phyloP scores from a whole-genome alignment of 1,140 invertebrate species.

The Periplaneta americana region DNA sequence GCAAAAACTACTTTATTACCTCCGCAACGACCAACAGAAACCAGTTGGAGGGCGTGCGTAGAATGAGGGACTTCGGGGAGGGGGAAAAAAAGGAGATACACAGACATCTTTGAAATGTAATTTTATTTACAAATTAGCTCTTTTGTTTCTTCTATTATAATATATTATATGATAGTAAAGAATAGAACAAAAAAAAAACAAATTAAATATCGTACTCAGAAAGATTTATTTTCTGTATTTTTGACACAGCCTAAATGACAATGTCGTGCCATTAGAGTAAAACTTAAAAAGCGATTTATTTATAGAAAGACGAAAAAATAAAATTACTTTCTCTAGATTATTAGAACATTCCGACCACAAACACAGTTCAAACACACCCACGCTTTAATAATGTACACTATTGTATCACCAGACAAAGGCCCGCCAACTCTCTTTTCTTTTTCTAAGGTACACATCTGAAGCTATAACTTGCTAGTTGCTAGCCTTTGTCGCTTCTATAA shows the following conservation, averaged over 20 bases:
- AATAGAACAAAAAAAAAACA: not conserved
- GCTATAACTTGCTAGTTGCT: not conserved
- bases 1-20: no score
- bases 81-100: not conserved
- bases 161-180: slow-evolving; percentile 5
- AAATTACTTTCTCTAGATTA: not conserved
- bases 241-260: not conserved
- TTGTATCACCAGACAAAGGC: not conserved
- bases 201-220: no score
- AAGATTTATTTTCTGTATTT: not conserved
- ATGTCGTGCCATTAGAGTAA: not conserved
- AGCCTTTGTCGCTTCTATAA: not conserved
- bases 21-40: not conserved
- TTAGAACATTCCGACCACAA: not conserved
- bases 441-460: not conserved
- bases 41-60: not conserved
- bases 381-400: not conserved
- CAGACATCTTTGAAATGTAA: slow-evolving; percentile 2
- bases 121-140: slow-evolving; percentile 12
- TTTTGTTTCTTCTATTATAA: slow-evolving; percentile 9
- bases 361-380: not conserved
- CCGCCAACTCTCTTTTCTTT: not conserved
- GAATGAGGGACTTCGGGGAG: not conserved
- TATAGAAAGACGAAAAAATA: not conserved
- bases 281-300: not conserved